phyloP scores from a whole-genome alignment of 2,888 invertebrate genomes.

The Mimachlamys varia region DNA sequence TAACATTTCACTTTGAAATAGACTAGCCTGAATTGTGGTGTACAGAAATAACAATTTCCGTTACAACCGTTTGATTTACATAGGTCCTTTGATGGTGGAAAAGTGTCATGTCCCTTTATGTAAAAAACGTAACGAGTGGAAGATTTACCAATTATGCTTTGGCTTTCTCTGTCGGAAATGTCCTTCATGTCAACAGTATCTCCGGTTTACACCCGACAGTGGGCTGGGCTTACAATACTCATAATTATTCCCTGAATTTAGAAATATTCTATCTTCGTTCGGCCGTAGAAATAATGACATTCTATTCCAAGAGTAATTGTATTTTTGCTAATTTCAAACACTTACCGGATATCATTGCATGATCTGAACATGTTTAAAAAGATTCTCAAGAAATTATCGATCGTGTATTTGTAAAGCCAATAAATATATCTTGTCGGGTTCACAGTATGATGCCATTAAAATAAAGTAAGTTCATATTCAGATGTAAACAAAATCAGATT shows the following conservation, averaged over 20 bases:
- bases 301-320: too few species aligned
- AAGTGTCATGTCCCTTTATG: background rate
- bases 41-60: conserved; percentile 17
- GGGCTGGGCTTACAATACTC: background rate
- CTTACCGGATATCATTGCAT: too few species aligned
- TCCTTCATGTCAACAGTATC: background rate
- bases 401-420: too few species aligned
- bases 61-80: background rate
- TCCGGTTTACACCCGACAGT: background rate
- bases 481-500: too few species aligned
- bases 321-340: too few species aligned
- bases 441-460: too few species aligned
- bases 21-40: background rate
- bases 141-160: background rate
- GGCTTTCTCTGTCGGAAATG: background rate
- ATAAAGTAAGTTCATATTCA: too few species aligned
- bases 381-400: too few species aligned
- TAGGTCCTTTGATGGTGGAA: background rate
- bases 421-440: too few species aligned
- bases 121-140: background rate
- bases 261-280: background rate
- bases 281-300: too few species aligned
- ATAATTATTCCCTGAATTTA: background rate
- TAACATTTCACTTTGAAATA: background rate
- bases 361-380: too few species aligned